Conservation (phyloP, 2,888 invertebrate species). For the Muschampia plurimacula region DNA sequence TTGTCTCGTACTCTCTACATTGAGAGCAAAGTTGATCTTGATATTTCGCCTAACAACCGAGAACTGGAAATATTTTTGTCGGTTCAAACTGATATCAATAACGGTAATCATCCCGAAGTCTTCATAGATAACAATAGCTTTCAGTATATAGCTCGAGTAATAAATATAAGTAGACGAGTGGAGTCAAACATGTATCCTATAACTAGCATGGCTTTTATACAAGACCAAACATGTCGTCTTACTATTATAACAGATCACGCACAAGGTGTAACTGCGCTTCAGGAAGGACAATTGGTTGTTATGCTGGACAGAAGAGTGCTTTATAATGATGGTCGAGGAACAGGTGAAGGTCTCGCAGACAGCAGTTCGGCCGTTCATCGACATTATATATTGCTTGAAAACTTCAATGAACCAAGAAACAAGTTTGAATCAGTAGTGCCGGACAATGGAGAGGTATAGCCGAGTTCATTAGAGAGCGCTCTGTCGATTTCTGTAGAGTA, state of each 20-base stretch:
- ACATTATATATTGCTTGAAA: conserved; percentile 71
- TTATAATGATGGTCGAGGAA: conserved; percentile 97
- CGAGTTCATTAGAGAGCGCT: too few relatives aligned
- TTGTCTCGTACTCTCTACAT: conserved; percentile 90
- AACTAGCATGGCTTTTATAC: conserved; percentile 94
- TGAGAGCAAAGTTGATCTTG: conserved; percentile 93
- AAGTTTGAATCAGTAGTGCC: conserved; percentile 36
- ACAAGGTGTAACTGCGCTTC: conserved; percentile 95
- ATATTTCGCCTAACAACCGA: conserved; percentile 92
- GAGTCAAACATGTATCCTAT: conserved; percentile 99
- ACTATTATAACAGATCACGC: conserved; percentile 94
- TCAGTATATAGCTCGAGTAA: conserved; percentile 91
- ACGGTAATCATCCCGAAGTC: conserved; percentile 91
- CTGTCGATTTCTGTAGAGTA: too few relatives aligned
- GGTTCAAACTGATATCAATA: conserved; percentile 92
- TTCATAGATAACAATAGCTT: conserved; percentile 97
- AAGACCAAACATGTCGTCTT: conserved; percentile 89
- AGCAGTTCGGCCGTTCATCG: conserved; percentile 88
- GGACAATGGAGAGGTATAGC: conserved; percentile 43
- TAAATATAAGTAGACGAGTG: conserved; percentile 91
- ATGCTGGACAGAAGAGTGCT: conserved; percentile 96
- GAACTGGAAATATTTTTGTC: conserved; percentile 97
- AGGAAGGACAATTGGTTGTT: conserved; percentile 95
- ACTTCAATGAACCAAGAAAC: conserved; percentile 50
- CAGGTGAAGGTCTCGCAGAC: conserved; percentile 96